phyloP scores from a whole-genome alignment of 2,888 invertebrate genomes.

The Dromius quadrimaculatus region DNA sequence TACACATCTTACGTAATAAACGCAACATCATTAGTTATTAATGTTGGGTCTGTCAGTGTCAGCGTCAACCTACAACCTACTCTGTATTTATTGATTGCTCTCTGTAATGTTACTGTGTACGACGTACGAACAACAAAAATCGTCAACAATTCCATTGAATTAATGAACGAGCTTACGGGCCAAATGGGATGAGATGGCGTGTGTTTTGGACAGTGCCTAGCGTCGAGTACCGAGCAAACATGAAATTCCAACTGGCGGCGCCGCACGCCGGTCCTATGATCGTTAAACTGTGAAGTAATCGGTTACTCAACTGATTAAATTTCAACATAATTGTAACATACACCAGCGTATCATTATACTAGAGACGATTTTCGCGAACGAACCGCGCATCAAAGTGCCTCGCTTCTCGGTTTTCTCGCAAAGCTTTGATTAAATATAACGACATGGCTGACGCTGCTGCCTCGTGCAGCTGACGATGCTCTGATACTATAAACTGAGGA shows the following conservation, averaged over 20 bases:
- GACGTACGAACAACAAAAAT: constrained; percentile 56
- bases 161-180: constrained; percentile 61
- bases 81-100: not conserved
- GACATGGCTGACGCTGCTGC: constrained; percentile 34
- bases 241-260: constrained; percentile 50
- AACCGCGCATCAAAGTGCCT: constrained; percentile 45
- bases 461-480: not conserved
- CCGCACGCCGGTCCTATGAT: constrained; percentile 65
- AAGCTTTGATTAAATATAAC: constrained; percentile 50
- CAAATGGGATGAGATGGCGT: not conserved
- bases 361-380: constrained; percentile 50
- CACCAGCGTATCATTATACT: constrained; percentile 51
- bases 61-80: not conserved
- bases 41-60: not conserved
- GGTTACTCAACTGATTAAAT: constrained; percentile 67
- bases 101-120: not conserved
- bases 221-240: constrained; percentile 29
- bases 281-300: constrained; percentile 64
- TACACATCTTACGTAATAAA: too few species aligned
- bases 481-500: too few species aligned
- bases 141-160: constrained; percentile 67
- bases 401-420: constrained; percentile 42
- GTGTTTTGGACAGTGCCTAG: constrained; percentile 45
- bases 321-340: constrained; percentile 67
- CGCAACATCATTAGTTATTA: constrained; percentile 1